Evolutionary conservation across 1,140 invertebrate species (phyloP).

Genomic region (Drosophila prosaltans): DNA sequence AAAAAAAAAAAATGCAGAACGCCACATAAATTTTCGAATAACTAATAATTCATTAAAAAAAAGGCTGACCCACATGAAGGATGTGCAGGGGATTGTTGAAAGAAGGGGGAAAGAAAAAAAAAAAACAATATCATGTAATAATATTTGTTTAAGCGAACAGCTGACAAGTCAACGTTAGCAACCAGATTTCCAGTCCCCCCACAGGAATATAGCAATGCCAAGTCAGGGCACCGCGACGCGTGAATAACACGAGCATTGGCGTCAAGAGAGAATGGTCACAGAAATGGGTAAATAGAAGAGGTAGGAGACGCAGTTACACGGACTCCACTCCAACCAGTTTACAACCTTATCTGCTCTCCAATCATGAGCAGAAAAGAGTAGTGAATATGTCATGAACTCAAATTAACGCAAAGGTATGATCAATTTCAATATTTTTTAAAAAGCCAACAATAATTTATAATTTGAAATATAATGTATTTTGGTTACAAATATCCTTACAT

Average conservation of each 20-base stretch:
- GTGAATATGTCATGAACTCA: background rate
- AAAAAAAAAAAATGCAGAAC: conserved; percentile 38
- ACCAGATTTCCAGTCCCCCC: conserved; percentile 41
- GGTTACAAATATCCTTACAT: no score
- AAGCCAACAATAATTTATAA: no score
- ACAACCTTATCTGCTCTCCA: background rate
- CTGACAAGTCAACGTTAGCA: conserved; percentile 62
- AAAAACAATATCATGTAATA: conserved; percentile 69
- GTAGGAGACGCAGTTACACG: background rate
- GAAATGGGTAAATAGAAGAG: background rate
- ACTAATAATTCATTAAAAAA: conserved; percentile 81
- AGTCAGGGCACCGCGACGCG: background rate
- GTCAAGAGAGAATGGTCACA: background rate
- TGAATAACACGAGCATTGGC: conserved; percentile 19
- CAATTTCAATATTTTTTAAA: background rate
- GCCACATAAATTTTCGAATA: conserved; percentile 76
- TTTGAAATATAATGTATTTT: no score
- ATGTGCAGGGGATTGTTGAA: background rate
- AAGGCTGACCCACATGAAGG: conserved; percentile 39
- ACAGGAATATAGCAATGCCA: conserved; percentile 15
- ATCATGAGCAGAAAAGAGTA: background rate
- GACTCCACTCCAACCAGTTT: conserved; percentile 2
- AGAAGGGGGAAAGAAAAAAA: conserved; percentile 7
- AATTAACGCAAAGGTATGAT: background rate
- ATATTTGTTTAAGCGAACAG: conserved; percentile 77